Evolutionary conservation across 2,888 invertebrate species (phyloP).

Genomic region (Heliconius sara): DNA sequence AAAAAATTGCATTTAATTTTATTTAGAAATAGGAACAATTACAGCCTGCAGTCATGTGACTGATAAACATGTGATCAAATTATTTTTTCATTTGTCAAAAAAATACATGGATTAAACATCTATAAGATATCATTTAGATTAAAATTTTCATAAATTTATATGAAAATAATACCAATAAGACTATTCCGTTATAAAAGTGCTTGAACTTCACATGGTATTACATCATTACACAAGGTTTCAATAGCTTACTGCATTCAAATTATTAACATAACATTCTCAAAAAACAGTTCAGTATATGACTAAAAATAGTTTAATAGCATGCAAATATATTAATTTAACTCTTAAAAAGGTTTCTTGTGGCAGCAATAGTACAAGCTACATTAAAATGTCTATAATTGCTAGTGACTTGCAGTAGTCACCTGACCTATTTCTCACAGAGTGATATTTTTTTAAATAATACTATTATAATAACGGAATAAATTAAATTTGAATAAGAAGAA

Average conservation of each 20-base stretch:
- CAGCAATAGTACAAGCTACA: not conserved
- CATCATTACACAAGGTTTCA: constrained; percentile 49
- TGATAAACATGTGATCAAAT: constrained; percentile 69
- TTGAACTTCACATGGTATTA: constrained; percentile 13
- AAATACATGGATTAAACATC: not conserved
- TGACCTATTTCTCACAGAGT: constrained; percentile 10
- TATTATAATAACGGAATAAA: not conserved
- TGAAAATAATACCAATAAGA: not conserved
- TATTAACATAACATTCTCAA: not conserved
- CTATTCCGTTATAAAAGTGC: not conserved
- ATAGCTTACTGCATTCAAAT: not conserved
- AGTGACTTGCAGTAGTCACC: constrained; percentile 11
- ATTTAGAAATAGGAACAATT: constrained; percentile 50
- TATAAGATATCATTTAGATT: not conserved
- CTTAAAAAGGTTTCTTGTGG: not conserved
- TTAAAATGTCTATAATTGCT: constrained; percentile 18
- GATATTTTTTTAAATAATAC: not conserved
- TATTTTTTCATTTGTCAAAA: constrained; percentile 31
- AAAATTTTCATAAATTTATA: not conserved
- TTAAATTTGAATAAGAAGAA: not conserved
- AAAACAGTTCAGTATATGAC: not conserved
- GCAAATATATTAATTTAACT: not conserved
- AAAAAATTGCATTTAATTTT: constrained; percentile 51
- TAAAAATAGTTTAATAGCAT: not conserved
- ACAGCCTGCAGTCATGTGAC: constrained; percentile 70